A percentile compares a stretch with the other conserved stretches of the same genome.
These are phyloP conservation scores for Megalonaias nervosa DNA, from an alignment of 1,140 invertebrate species.

Conservation along the genomic window DNA sequence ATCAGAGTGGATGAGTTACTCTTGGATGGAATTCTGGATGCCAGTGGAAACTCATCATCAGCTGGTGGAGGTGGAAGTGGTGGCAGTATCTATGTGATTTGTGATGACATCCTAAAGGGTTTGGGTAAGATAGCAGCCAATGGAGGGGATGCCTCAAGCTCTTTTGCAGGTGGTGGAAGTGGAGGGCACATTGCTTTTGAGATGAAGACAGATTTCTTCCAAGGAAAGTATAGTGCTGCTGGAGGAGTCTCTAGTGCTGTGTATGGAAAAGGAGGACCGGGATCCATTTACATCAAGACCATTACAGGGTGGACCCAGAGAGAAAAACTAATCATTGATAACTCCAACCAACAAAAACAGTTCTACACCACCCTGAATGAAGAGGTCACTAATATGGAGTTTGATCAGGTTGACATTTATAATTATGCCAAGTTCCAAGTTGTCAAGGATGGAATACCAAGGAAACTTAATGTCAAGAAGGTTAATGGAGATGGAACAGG, in stretches of 20 bases:
- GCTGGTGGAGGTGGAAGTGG: slow-evolving; percentile 58
- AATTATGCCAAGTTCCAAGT: slow-evolving; percentile 58
- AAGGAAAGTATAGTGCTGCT: slow-evolving; percentile 44
- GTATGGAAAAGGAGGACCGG: slow-evolving; percentile 54
- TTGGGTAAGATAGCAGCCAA: slow-evolving; percentile 47
- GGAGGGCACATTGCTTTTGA: slow-evolving; percentile 58
- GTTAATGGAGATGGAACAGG: slow-evolving; percentile 59
- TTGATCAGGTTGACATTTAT: slow-evolving; percentile 52
- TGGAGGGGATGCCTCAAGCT: slow-evolving; percentile 45
- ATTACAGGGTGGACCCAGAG: slow-evolving; percentile 31
- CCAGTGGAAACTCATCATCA: slow-evolving; percentile 39
- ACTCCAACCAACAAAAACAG: slow-evolving; percentile 49
- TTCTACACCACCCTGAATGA: slow-evolving; percentile 54
- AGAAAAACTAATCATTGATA: slow-evolving; percentile 53
- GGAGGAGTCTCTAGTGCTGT: slow-evolving; percentile 45
- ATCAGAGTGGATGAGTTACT: slow-evolving; percentile 43
- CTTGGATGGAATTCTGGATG: slow-evolving; percentile 51
- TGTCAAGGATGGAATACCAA: slow-evolving; percentile 37
- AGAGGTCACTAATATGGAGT: slow-evolving; percentile 36
- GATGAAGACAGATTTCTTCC: slow-evolving; percentile 37
- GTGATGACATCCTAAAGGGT: slow-evolving; percentile 45
- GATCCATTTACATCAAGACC: slow-evolving; percentile 46
- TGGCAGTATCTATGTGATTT: slow-evolving; percentile 52
- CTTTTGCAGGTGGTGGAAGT: slow-evolving; percentile 52
- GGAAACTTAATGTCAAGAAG: slow-evolving; percentile 53